Percentiles rank a stretch among this genome's conserved stretches.
Evolutionary conservation across 2,113 vertebrate genomes (phyloP).

Genomic region (Orientallactaga bullata): DNA sequence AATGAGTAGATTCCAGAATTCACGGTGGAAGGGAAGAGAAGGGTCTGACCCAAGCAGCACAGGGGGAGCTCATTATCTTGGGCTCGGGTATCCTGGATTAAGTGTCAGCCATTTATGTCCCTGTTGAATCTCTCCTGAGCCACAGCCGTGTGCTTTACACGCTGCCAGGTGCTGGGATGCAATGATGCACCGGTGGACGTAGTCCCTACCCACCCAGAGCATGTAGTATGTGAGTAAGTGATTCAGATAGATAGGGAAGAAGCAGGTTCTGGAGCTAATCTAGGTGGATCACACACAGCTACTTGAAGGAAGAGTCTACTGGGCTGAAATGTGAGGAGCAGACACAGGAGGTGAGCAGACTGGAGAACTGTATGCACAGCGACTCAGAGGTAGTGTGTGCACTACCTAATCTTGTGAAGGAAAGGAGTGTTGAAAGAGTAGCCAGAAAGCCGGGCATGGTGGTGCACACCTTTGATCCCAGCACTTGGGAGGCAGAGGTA

Average conservation of each 20-base stretch:
- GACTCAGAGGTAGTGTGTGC: background rate
- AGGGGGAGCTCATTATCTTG: slow-evolving; percentile 5
- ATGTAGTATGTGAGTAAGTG: background rate
- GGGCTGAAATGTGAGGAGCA: background rate
- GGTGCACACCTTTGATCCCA: too few relatives aligned
- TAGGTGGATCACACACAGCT: background rate
- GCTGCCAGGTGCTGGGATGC: background rate
- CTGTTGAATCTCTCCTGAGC: background rate
- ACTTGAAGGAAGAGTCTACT: slow-evolving; percentile 19
- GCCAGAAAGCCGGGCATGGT: too few relatives aligned
- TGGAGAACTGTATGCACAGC: background rate
- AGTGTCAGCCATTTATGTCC: background rate
- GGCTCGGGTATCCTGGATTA: background rate
- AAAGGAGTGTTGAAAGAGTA: background rate
- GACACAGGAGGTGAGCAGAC: background rate
- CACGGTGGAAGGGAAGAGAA: slow-evolving; percentile 16
- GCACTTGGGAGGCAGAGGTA: too few relatives aligned
- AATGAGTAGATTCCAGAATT: slow-evolving; percentile 12
- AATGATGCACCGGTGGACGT: background rate
- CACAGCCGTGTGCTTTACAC: background rate
- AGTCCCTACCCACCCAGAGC: background rate
- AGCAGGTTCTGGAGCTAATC: background rate
- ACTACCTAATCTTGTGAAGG: background rate
- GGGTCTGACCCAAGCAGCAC: background rate
- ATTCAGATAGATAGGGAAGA: background rate